Conservation (phyloP, 64 coral and sea anemone genomes). For the Anthopleura sola region DNA sequence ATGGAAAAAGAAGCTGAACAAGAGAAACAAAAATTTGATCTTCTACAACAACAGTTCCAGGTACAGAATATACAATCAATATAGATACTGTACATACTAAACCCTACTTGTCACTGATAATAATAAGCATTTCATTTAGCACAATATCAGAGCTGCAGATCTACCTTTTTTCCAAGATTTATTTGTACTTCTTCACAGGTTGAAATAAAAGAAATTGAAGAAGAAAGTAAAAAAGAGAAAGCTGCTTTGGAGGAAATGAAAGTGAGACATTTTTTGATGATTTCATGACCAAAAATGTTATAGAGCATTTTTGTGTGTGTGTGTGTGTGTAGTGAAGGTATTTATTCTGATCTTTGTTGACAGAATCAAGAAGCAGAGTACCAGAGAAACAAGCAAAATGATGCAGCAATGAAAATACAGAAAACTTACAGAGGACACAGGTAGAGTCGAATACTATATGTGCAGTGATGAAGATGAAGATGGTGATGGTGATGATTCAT, state of each 20-base stretch:
- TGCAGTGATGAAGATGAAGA: background rate
- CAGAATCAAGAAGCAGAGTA: constrained; percentile 73
- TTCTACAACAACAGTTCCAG: constrained; percentile 72
- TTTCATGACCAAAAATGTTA: background rate
- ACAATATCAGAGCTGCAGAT: too few species aligned
- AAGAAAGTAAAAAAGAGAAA: constrained; percentile 53
- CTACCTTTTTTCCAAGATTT: too few species aligned
- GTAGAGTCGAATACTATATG: background rate
- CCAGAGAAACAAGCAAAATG: constrained; percentile 44
- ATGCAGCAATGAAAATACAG: constrained; percentile 68
- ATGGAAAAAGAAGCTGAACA: constrained; percentile 60
- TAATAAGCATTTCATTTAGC: background rate
- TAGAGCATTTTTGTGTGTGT: background rate
- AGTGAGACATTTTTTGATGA: constrained; percentile 15
- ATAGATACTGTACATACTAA: too few species aligned
- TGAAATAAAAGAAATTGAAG: constrained; percentile 70
- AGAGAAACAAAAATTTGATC: constrained; percentile 50
- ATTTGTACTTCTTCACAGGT: constrained; percentile 12
- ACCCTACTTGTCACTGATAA: too few species aligned
- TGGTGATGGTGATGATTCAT: background rate
- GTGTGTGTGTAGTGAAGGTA: too few species aligned
- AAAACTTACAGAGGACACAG: constrained; percentile 68
- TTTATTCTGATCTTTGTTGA: background rate
- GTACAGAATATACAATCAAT: constrained; percentile 19
- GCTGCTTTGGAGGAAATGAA: constrained; percentile 46